Conservation (phyloP, 2,113 vertebrate species). For the Malaclemys terrapin region DNA sequence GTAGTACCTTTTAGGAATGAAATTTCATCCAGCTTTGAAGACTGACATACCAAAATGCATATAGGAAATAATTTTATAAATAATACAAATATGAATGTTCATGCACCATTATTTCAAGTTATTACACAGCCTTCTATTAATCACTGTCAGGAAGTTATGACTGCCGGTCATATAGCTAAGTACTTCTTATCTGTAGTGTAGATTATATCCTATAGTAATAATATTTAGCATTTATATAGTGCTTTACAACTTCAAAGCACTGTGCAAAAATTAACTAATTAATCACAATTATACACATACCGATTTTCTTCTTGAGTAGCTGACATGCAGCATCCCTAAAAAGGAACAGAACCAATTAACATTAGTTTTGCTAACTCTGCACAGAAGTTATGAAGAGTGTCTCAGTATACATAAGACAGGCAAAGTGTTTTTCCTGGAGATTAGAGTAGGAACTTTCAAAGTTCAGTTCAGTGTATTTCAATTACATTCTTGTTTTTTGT, state of each 20-base stretch:
- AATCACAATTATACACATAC: background rate
- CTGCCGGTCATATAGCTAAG: background rate
- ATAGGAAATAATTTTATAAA: background rate
- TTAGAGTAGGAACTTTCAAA: background rate
- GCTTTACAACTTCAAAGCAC: background rate
- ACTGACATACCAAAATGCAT: background rate
- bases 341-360: background rate
- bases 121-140: background rate
- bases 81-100: background rate
- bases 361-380: background rate
- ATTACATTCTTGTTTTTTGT: background rate
- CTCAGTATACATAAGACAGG: background rate
- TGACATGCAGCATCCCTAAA: background rate
- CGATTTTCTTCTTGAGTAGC: background rate
- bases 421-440: background rate
- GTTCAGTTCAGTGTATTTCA: background rate
- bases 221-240: background rate
- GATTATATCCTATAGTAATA: background rate
- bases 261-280: background rate
- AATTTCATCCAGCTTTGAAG: background rate
- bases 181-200: background rate
- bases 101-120: background rate
- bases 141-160: background rate
- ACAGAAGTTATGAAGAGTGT: background rate
- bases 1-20: background rate